Percentiles rank a stretch among this genome's conserved stretches.
Evolutionary conservation across 1,140 invertebrate species (phyloP).

Genomic region (Drosophila triauraria): DNA sequence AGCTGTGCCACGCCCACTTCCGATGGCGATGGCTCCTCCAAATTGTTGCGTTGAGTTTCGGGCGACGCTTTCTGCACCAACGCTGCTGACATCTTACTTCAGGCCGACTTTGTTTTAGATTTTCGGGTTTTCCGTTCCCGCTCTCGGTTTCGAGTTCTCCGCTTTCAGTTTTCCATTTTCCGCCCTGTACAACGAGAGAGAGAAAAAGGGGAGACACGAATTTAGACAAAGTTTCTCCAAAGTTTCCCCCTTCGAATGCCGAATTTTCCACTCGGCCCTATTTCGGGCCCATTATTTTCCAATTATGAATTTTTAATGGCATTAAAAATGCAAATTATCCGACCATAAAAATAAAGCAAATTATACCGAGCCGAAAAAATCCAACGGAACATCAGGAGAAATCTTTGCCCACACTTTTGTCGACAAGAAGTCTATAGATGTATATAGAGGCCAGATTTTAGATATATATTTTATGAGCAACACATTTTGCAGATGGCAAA

Average conservation of each 20-base stretch:
- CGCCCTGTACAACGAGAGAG: constrained; percentile 13
- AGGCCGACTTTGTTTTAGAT: constrained; percentile 44
- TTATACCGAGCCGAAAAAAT: constrained; percentile 28
- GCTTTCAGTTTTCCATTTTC: constrained; percentile 59
- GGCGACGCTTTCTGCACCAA: constrained; percentile 26
- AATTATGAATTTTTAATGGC: constrained; percentile 75
- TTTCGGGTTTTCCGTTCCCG: constrained; percentile 43
- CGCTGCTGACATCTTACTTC: constrained; percentile 40
- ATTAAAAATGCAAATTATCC: constrained; percentile 67
- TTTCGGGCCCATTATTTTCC: constrained; percentile 60
- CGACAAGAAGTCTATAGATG: constrained; percentile 25
- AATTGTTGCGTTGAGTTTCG: constrained; percentile 26
- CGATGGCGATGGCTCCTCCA: constrained; percentile 2
- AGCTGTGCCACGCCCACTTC: constrained; percentile 52
- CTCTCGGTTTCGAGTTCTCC: constrained; percentile 23
- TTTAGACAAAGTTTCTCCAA: constrained; percentile 36
- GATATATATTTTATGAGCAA: constrained; percentile 17
- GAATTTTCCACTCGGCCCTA: constrained; percentile 17
- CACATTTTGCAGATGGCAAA: constrained; percentile 14
- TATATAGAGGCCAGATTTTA: constrained; percentile 7
- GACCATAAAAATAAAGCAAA: constrained; percentile 57
- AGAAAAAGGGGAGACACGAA: not conserved
- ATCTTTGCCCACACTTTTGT: constrained; percentile 39
- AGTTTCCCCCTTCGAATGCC: constrained; percentile 10
- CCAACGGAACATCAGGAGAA: constrained; percentile 30